phyloP scores from a whole-genome alignment of 35 echinoderm and acorn worm species.

The Anneissia japonica region DNA sequence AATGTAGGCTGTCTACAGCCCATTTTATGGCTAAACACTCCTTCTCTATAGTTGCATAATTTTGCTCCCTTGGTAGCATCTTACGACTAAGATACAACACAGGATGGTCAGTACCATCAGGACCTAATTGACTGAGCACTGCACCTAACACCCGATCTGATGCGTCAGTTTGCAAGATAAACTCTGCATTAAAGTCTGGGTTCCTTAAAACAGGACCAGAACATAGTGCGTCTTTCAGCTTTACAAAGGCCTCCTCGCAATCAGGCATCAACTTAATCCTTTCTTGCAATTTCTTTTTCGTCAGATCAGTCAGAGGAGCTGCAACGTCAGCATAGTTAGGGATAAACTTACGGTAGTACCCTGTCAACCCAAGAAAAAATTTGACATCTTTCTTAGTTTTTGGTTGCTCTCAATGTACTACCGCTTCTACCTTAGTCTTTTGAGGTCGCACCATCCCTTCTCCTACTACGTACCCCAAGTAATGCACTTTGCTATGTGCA shows the following conservation, averaged over 20 bases:
- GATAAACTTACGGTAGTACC: conserved; percentile 65
- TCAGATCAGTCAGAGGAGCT: conserved; percentile 42
- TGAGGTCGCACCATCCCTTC: conserved; percentile 1
- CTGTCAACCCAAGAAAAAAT: conserved; percentile 42
- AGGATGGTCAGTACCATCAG: conserved; percentile 17
- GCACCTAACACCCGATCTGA: conserved; percentile 25
- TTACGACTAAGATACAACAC: conserved; percentile 34
- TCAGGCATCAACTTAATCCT: conserved; percentile 18
- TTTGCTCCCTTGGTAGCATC: conserved; percentile 2
- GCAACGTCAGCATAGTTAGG: conserved; percentile 31
- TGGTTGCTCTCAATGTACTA: background rate
- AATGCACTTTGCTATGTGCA: background rate
- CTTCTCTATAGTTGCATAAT: conserved; percentile 28
- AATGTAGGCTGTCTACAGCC: background rate
- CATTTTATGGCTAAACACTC: background rate
- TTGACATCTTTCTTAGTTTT: conserved; percentile 38
- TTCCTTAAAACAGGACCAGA: conserved; percentile 8
- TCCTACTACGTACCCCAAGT: background rate
- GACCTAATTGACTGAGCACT: conserved; percentile 19
- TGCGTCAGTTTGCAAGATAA: conserved; percentile 47
- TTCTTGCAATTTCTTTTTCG: background rate
- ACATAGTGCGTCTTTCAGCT: background rate
- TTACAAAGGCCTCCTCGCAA: conserved; percentile 28
- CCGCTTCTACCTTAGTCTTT: conserved; percentile 34
- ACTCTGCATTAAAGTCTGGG: conserved; percentile 30